Evolutionary conservation across 2,888 invertebrate species (phyloP).

Genomic region (Steinernema carpocapsae): DNA sequence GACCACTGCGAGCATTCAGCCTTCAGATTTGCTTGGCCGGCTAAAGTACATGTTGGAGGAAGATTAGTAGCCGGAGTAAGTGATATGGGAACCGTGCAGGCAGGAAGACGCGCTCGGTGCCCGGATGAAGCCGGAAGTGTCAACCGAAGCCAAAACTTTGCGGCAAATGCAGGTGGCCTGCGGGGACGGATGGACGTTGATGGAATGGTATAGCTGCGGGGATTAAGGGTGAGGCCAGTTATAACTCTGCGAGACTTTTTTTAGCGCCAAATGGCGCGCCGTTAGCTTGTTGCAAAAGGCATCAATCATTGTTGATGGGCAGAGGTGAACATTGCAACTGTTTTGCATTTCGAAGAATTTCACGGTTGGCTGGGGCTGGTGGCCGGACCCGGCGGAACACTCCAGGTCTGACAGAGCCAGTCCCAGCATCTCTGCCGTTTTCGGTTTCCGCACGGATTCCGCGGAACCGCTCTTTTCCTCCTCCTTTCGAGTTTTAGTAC

Average conservation of each 20-base stretch:
- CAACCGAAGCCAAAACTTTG: background rate
- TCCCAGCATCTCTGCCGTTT: no score
- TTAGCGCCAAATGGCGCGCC: background rate
- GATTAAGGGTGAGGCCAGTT: slow-evolving; percentile 22
- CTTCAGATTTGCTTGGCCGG: background rate
- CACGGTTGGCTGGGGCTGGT: slow-evolving; percentile 4
- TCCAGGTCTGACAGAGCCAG: no score
- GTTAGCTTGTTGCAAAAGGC: slow-evolving; percentile 32
- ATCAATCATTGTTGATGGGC: slow-evolving; percentile 35
- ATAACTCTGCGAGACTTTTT: slow-evolving; percentile 6
- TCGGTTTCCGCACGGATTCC: no score
- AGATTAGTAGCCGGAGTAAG: background rate
- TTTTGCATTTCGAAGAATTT: slow-evolving; percentile 30
- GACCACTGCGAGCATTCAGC: background rate
- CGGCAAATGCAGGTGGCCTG: slow-evolving; percentile 19
- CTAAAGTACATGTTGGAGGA: slow-evolving; percentile 9
- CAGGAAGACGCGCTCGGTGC: background rate
- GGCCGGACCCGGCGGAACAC: no score
- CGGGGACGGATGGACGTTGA: background rate
- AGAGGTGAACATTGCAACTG: slow-evolving; percentile 33
- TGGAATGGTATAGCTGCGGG: background rate
- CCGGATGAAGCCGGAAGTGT: background rate
- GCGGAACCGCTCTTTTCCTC: background rate
- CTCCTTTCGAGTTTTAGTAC: no score
- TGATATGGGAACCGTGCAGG: background rate